phyloP scores from a whole-genome alignment of 2,888 invertebrate genomes.

The Sinohyriopsis cumingii region DNA sequence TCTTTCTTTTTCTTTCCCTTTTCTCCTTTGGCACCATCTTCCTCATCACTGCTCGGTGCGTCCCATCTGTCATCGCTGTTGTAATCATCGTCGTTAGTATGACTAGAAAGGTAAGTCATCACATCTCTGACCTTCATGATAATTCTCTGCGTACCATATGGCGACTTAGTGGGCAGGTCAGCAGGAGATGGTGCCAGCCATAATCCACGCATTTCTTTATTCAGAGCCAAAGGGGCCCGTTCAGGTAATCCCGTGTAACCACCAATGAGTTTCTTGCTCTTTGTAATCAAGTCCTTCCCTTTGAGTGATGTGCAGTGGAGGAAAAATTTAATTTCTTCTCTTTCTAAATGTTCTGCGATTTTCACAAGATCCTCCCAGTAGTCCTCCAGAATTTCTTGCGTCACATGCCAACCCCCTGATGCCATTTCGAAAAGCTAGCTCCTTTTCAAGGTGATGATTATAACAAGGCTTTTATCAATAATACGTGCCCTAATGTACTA shows the following conservation, averaged over 20 bases:
- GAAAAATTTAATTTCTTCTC: slow-evolving; percentile 37
- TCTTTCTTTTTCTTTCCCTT: slow-evolving; percentile 14
- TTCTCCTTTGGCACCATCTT: slow-evolving; percentile 9
- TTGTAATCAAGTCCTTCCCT: slow-evolving; percentile 28
- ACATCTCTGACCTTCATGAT: slow-evolving; percentile 27
- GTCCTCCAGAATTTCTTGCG: slow-evolving; percentile 20
- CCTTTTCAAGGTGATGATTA: too few species aligned
- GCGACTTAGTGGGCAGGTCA: slow-evolving; percentile 29
- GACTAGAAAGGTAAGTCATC: slow-evolving; percentile 21
- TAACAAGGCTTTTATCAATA: too few species aligned
- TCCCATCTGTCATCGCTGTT: slow-evolving; percentile 20
- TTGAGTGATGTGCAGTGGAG: slow-evolving; percentile 33
- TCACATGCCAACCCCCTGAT: not conserved
- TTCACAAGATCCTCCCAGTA: slow-evolving; percentile 31
- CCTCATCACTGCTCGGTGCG: slow-evolving; percentile 8
- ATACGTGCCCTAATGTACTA: too few species aligned
- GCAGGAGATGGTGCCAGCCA: slow-evolving; percentile 30
- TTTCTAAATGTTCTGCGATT: slow-evolving; percentile 21
- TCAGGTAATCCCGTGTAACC: slow-evolving; percentile 31
- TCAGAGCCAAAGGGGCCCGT: slow-evolving; percentile 31
- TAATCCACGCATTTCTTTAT: slow-evolving; percentile 24
- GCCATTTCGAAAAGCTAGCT: too few species aligned
- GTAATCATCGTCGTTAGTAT: slow-evolving; percentile 2
- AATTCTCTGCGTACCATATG: slow-evolving; percentile 36
- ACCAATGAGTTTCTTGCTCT: slow-evolving; percentile 22